phyloP scores from a whole-genome alignment of 2,888 invertebrate genomes.

The Drosophila neotestacea region DNA sequence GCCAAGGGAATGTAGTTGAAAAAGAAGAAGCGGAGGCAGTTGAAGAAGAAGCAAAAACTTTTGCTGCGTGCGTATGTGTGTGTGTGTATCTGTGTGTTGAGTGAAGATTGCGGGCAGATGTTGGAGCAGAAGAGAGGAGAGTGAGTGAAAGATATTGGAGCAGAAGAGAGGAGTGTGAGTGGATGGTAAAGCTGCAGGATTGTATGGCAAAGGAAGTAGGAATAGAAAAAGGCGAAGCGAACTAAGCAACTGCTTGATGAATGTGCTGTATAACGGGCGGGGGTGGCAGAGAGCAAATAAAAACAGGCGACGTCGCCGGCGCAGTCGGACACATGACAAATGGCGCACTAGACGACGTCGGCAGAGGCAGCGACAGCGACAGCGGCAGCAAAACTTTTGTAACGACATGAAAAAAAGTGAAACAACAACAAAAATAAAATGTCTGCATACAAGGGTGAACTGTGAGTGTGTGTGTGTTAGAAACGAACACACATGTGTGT shows the following conservation, averaged over 20 bases:
- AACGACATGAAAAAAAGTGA: constrained; percentile 14
- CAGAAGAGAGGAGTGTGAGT: not conserved
- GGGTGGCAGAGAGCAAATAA: constrained; percentile 54
- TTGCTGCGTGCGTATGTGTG: constrained; percentile 22
- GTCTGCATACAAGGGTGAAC: constrained; percentile 68
- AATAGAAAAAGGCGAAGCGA: constrained; percentile 47
- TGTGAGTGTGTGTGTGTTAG: constrained; percentile 10
- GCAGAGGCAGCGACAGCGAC: constrained; percentile 13
- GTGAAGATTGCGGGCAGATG: constrained; percentile 47
- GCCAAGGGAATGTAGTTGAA: constrained; percentile 60
- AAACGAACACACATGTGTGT: not conserved
- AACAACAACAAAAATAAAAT: constrained; percentile 66
- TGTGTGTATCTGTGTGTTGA: constrained; percentile 23
- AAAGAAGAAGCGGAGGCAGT: constrained; percentile 3
- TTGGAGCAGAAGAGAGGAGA: constrained; percentile 10
- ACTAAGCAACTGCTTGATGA: constrained; percentile 66
- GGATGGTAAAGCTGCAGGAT: constrained; percentile 41
- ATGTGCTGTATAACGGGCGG: constrained; percentile 43
- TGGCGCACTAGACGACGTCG: constrained; percentile 61
- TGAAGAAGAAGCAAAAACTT: constrained; percentile 47
- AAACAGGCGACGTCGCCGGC: constrained; percentile 47
- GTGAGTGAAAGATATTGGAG: constrained; percentile 24
- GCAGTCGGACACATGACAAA: constrained; percentile 74
- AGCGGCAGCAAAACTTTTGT: constrained; percentile 38
- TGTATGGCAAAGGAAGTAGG: constrained; percentile 34